Base-by-base conservation (phyloP, 2,888 invertebrate genomes). In the Drosophila neotestacea region DNA sequence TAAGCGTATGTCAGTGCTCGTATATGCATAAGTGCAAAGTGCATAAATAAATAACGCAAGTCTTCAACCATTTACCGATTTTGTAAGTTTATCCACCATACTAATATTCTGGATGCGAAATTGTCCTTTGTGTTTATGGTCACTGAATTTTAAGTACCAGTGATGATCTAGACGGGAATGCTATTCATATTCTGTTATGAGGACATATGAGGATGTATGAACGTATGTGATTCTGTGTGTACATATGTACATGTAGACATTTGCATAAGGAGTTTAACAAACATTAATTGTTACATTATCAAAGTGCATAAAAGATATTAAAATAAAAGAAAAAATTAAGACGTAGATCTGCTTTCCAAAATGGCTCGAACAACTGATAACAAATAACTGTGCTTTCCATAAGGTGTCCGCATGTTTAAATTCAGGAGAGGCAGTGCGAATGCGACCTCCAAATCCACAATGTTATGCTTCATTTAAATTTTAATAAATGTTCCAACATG, bases 1-100 rank as follows among this genome's bases (percentile, higher is more conserved):
- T 32, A 9, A 6, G 32, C 32, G 32, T 32, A 7, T 32, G 32
- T 32, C 7, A 22, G 38, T 13, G 36, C 16, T n/a, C 9, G 22
- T n/a, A 7, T 34, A 32, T 42, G 16, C 16, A 16, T 32, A 27
- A 55, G 16, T 16, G 16, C 16, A 42, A 55, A 34, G 51, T 55
- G 27, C 27, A 55, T 38, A 22, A 51, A 38, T 51, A 51, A 51
- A 51, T 38, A 4, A 51, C n/a, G 10, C 4, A 4, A 27, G 22
- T 34, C 11, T 7, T 6, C 34, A 50, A 6, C 22, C 16, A 36
- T 50, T 34, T 50, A 36, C 22, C 50, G 11, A 50, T 34, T 11
- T 22, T 34, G 50, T 22, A 50, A 22, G 34, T 50, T 34, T 22
- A n/a, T 32, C 13, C 30, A 16, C 16, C 10, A 16, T 10, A 32